Conservation (phyloP, 2,113 vertebrate species). For the Crotalus tigris region DNA sequence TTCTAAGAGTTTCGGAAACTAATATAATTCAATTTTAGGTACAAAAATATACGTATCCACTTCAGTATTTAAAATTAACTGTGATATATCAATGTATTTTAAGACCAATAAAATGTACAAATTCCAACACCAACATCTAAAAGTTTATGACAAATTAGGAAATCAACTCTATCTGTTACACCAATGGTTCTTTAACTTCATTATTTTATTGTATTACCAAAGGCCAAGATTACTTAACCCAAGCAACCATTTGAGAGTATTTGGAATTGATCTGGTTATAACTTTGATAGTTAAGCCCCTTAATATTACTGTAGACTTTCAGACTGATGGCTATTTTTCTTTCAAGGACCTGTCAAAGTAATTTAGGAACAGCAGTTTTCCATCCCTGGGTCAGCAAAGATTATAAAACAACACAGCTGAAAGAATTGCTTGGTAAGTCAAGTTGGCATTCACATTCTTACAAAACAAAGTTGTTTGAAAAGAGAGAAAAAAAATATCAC, state of each 20-base stretch:
- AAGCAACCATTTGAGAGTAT: too few relatives aligned
- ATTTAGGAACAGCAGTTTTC: conserved; percentile 7
- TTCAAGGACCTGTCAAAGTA: background rate
- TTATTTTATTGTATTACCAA: background rate
- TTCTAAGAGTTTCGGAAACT: background rate
- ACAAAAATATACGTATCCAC: background rate
- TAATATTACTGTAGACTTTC: background rate
- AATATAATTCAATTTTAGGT: background rate
- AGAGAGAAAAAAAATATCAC: background rate
- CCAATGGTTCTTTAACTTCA: background rate
- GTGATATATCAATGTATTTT: background rate
- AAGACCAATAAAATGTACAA: background rate
- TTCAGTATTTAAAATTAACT: background rate
- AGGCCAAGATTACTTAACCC: background rate
- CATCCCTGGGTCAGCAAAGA: background rate
- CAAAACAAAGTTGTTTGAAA: background rate
- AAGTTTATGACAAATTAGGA: background rate
- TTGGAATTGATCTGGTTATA: background rate
- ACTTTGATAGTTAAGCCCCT: conserved; percentile 1
- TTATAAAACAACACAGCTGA: rapidly evolving
- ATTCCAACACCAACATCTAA: background rate
- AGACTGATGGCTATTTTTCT: background rate
- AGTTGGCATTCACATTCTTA: background rate
- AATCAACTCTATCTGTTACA: background rate
- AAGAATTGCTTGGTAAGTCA: background rate